Percentiles rank a stretch among this genome's conserved stretches.
phyloP scores from a whole-genome alignment of 1,140 invertebrate genomes.

The Drosophila arizonae region DNA sequence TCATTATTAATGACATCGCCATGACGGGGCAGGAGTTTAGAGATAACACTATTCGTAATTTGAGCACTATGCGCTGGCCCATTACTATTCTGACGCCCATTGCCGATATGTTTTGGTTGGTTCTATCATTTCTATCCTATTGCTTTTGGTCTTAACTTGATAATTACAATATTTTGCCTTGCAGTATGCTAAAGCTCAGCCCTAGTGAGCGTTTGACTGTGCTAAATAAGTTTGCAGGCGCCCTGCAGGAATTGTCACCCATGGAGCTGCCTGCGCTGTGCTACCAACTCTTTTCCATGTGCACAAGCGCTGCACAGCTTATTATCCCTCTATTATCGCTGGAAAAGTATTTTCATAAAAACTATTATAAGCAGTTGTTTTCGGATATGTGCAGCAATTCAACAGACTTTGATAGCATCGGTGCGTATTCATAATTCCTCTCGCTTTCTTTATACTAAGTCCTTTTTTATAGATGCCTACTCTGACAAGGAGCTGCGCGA shows the following conservation, averaged over 20 bases:
- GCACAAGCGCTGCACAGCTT: slow-evolving; percentile 72
- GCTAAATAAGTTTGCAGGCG: slow-evolving; percentile 82
- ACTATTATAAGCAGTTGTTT: slow-evolving; percentile 82
- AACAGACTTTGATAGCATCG: slow-evolving; percentile 83
- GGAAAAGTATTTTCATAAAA: slow-evolving; percentile 83
- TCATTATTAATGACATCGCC: slow-evolving; percentile 75
- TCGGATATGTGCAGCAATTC: slow-evolving; percentile 76
- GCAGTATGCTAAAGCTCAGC: slow-evolving; percentile 66
- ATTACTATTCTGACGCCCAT: slow-evolving; percentile 79
- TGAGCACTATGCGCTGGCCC: slow-evolving; percentile 82
- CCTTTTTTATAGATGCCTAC: slow-evolving; percentile 59
- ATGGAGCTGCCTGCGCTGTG: slow-evolving; percentile 83
- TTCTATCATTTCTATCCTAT: slow-evolving; percentile 35
- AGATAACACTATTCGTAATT: slow-evolving; percentile 69
- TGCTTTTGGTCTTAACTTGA: neutral
- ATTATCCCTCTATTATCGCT: slow-evolving; percentile 79
- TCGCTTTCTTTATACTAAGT: neutral
- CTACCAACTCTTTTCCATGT: slow-evolving; percentile 83
- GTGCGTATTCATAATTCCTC: slow-evolving; percentile 42
- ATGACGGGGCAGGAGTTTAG: slow-evolving; percentile 83
- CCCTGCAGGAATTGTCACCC: slow-evolving; percentile 81
- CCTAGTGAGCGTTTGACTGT: slow-evolving; percentile 81
- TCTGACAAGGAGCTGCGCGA: slow-evolving; percentile 79
- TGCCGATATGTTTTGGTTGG: slow-evolving; percentile 83
- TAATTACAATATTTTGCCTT: neutral